Conservation (phyloP, 2,113 vertebrate species). For the Phyllostomus hastatus region DNA sequence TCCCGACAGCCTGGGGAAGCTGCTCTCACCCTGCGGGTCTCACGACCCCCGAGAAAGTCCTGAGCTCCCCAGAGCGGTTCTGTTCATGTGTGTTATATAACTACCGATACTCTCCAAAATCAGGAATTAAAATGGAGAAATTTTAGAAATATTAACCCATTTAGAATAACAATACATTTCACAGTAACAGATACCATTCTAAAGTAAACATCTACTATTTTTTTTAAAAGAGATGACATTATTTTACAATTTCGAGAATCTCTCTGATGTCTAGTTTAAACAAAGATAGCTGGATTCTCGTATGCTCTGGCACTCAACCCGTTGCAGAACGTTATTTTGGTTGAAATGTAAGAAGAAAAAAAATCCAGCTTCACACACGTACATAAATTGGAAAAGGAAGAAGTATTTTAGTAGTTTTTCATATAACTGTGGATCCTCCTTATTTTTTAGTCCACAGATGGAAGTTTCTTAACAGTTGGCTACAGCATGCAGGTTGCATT, state of each 20-base stretch:
- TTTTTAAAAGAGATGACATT: background rate
- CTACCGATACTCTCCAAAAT: background rate
- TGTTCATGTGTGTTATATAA: background rate
- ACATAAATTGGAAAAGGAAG: background rate
- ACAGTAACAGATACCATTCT: background rate
- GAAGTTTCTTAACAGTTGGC: background rate
- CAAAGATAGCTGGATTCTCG: background rate
- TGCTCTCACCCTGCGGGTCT: background rate
- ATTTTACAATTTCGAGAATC: background rate
- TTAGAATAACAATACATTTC: background rate
- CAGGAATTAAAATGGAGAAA: background rate
- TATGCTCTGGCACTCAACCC: background rate
- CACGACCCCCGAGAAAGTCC: background rate
- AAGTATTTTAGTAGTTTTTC: conserved; percentile 2
- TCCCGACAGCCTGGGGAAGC: background rate
- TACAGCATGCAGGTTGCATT: background rate
- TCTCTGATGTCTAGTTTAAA: conserved; percentile 16
- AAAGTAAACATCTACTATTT: background rate
- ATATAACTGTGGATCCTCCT: conserved; percentile 2
- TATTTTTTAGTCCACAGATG: background rate
- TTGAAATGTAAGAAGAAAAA: background rate
- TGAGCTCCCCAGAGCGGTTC: background rate
- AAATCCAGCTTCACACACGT: background rate
- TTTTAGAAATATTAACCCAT: background rate
- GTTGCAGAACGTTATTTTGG: background rate